Conservation (phyloP, 2,113 vertebrate species). For the Spheniscus mendiculus region DNA sequence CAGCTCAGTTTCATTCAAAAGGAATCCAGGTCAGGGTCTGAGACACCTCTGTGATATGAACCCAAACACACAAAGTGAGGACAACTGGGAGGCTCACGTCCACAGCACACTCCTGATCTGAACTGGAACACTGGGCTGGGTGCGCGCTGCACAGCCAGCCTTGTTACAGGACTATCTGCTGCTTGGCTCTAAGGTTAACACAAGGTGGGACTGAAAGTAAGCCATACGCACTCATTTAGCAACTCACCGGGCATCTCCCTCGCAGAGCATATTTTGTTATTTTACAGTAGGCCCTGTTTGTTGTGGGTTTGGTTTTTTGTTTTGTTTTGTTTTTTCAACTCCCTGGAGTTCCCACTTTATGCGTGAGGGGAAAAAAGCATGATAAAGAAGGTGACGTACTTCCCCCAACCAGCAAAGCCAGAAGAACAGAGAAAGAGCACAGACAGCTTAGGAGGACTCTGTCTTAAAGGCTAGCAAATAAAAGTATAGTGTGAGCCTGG, state of each 20-base stretch:
- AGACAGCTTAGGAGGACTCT: background rate
- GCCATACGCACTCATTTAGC: rapidly evolving
- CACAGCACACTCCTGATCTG: background rate
- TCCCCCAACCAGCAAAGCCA: background rate
- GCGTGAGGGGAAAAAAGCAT: rapidly evolving
- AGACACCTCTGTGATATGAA: background rate
- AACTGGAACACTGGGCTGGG: background rate
- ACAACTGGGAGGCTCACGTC: rapidly evolving
- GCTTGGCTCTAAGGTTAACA: rapidly evolving
- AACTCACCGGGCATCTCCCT: no score
- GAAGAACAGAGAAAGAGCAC: background rate
- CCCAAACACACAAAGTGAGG: background rate
- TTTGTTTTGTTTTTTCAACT: background rate
- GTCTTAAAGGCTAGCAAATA: background rate
- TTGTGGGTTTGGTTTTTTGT: background rate
- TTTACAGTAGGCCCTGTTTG: background rate
- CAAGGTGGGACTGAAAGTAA: background rate
- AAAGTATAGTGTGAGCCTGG: background rate
- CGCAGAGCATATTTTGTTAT: background rate
- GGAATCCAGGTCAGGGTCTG: background rate
- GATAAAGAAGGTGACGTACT: rapidly evolving
- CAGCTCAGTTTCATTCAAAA: background rate
- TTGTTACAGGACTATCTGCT: background rate
- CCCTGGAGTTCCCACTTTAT: background rate
- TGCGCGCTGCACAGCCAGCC: rapidly evolving